Evolutionary conservation across 2,888 invertebrate genomes (phyloP).

Genomic region (Torymus texanus): DNA sequence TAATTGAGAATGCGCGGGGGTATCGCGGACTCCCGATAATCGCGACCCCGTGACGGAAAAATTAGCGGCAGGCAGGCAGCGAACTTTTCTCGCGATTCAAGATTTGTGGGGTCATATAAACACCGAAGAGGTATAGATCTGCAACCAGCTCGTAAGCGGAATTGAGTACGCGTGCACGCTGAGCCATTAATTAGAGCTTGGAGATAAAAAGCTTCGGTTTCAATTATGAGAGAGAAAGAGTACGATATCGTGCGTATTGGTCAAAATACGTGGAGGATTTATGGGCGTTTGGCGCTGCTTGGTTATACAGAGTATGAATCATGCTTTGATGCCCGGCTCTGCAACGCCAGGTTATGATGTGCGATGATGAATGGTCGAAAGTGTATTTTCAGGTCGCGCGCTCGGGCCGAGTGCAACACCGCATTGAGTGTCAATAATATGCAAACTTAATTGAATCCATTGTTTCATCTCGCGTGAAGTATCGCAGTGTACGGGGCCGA

Average conservation of each 20-base stretch:
- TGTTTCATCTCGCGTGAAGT: not conserved
- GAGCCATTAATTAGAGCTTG: conserved; percentile 15
- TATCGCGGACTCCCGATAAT: conserved; percentile 12
- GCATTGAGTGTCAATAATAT: conserved; percentile 8
- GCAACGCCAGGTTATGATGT: no score
- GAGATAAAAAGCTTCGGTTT: conserved; percentile 20
- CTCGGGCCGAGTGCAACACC: no score
- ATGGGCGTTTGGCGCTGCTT: not conserved
- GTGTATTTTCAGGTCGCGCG: no score
- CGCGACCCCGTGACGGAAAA: not conserved
- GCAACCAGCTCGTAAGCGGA: no score
- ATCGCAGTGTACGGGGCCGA: no score
- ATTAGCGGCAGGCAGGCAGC: no score
- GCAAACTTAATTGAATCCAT: conserved; percentile 9
- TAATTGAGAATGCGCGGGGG: conserved; percentile 15
- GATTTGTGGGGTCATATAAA: not conserved
- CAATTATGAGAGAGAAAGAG: conserved; percentile 16
- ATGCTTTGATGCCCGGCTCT: conserved; percentile 3
- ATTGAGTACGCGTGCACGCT: no score
- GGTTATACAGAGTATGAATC: not conserved
- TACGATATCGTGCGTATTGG: conserved; percentile 15
- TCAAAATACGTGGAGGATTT: conserved; percentile 15
- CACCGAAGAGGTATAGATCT: no score
- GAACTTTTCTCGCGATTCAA: not conserved
- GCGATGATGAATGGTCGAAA: not conserved